A percentile compares a stretch with the other conserved stretches of the same genome.
Conservation (phyloP, 2,113 vertebrate species). For the Protobothrops flavoviridis region DNA sequence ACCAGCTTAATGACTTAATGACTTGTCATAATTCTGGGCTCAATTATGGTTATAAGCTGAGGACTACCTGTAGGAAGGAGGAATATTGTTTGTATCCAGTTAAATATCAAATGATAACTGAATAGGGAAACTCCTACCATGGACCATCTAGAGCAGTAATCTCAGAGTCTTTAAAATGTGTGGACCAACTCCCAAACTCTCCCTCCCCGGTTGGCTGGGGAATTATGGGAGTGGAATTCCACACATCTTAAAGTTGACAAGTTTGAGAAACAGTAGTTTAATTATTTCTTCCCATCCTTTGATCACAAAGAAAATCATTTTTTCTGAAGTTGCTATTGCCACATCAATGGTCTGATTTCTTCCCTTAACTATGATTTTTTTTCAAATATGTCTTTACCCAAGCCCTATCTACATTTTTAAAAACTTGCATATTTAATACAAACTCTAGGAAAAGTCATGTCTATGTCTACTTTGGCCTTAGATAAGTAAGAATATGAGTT, state of each 20-base stretch:
- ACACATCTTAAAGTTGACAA: not conserved
- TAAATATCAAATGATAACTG: slow-evolving; percentile 26
- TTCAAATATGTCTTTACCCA: too few relatives aligned
- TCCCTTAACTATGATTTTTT: not conserved
- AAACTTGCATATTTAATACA: not conserved
- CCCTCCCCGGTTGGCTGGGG: not conserved
- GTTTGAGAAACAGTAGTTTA: not conserved
- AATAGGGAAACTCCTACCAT: slow-evolving; percentile 23
- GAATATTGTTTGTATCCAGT: slow-evolving; percentile 19
- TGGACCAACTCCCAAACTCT: not conserved
- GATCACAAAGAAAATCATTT: not conserved
- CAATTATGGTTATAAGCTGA: not conserved
- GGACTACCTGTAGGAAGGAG: not conserved
- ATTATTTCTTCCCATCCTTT: not conserved
- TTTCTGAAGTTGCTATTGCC: not conserved
- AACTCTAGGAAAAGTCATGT: not conserved
- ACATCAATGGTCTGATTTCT: not conserved
- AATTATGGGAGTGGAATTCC: not conserved
- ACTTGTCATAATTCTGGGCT: not conserved
- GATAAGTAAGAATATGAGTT: not conserved
- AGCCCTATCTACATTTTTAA: not conserved
- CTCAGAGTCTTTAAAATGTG: not conserved
- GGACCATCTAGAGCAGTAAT: slow-evolving; percentile 40
- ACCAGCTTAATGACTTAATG: not conserved
- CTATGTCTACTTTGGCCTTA: not conserved